phyloP scores from a whole-genome alignment of 1,140 invertebrate species.

The Drosophila melanogaster region DNA sequence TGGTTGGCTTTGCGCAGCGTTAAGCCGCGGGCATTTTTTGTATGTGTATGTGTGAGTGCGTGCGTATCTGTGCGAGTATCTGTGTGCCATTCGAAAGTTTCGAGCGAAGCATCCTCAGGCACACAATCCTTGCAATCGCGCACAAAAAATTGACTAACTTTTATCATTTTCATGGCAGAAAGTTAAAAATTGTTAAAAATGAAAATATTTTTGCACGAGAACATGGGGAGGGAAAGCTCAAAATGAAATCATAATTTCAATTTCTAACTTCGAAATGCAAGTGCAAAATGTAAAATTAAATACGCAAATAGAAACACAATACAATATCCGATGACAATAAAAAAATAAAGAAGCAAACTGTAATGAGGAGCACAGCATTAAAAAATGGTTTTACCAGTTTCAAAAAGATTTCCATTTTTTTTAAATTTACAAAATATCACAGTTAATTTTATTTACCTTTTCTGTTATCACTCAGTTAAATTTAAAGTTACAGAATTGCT shows the following conservation, averaged over 20 bases:
- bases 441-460: no score
- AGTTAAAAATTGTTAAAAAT: conserved; percentile 38
- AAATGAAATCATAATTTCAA: conserved; percentile 74
- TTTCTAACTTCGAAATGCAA: conserved; percentile 33
- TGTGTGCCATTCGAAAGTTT: conserved; percentile 43
- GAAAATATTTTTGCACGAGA: conserved; percentile 61
- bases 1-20: conserved; percentile 24
- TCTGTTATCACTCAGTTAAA: background rate
- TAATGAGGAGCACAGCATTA: no score
- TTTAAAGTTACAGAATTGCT: background rate
- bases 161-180: conserved; percentile 63
- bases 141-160: conserved; percentile 62
- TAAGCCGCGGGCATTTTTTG: conserved; percentile 54
- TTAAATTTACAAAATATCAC: no score
- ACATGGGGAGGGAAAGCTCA: conserved; percentile 21
- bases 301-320: conserved; percentile 1
- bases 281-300: conserved; percentile 3
- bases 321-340: background rate
- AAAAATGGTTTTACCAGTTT: background rate
- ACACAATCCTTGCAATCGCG: conserved; percentile 21
- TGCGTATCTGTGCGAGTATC: conserved; percentile 3
- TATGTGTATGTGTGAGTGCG: conserved; percentile 4
- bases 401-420: no score
- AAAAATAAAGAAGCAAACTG: background rate
- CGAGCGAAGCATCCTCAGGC: conserved; percentile 38